Base-by-base conservation (phyloP, 2,113 vertebrate genomes). In the Hirundichthys speculiger region DNA sequence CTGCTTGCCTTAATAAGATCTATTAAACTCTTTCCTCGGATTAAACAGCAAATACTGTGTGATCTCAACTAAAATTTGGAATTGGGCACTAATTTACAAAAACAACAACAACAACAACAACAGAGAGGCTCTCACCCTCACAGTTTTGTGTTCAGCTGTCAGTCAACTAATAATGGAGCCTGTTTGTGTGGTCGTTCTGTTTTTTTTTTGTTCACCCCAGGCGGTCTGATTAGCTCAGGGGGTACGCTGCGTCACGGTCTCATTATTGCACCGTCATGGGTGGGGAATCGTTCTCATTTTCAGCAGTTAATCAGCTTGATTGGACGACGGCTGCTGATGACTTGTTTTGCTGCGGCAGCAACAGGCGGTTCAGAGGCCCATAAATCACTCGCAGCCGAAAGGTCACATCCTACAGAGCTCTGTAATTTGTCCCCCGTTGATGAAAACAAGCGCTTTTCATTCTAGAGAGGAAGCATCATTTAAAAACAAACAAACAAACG, bases 371-470 rank as follows among this genome's bases (percentile, higher is more conserved):
- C 1, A 55, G 45, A 68, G 24, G 13, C 58, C 10, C 59, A 51
- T 64, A 42, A 40, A 69, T 74, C 61, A 19, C 60, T 63, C 47
- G 21, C 54, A 56, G 69, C 2, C 41, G 27, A 80, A 77, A 77
- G 69, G 73, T 77, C 69, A 56, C 1, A 52, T 42, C 45, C 48
- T 14, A 43, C 51, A 5, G 20, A n/a, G 16, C 7, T 56, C 19
- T 25, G 4, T 34, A 12, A 57, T 43, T 45, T 50, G 47, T 55
- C 53, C 47, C 24, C 4, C 54, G 47, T 48, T 15, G 54, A 60
- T 76, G 19, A 21, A 69, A 51, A 69, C 45, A 21, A 45, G n/a
- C 13, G n/a, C n/a, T n/a, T n/a, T n/a, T n/a, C n/a, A n/a, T n/a
- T n/a, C n/a, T n/a, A n/a, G n/a, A n/a, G n/a, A n/a, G n/a, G n/a